Base-by-base conservation (phyloP, 2,797 vertebrate species). In the Sternotherus odoratus region DNA sequence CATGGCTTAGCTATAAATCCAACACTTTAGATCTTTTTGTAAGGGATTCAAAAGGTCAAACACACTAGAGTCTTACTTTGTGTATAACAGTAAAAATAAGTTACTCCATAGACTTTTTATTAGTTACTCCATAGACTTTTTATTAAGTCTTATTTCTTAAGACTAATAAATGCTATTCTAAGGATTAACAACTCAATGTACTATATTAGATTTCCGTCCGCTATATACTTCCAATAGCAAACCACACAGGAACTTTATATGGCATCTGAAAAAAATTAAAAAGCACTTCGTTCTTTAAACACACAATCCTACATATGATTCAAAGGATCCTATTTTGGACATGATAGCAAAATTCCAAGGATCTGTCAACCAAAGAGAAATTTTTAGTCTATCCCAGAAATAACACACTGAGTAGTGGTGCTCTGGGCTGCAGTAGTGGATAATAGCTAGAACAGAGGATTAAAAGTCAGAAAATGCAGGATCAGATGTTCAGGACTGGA, bases 381-480 rank as follows among this genome's bases (percentile, higher is more conserved):
- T 15, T 82, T 48, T 33, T 66, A 86, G 36, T 5, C 43, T 87
- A 9, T 23, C 50, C 50, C 81, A 81, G 57, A 86, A 83, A 36
- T 30, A 1, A 28, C 50, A 23, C 24, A 75, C 43, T 39, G 89
- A 50, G 46, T 79, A 63, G 12, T 4, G n/a, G 30, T 54, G 39
- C 21, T 91, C 91, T 57, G 66, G 21, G 17, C 2, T 75, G 79
- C 51, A 86, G 16, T 9, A 84, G 91, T 90, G 82, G 63, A 36
- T 3, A 19, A 24, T 69, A 15, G 11, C 30, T 3, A 79, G 24
- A 79, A 79, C 80, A 0, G 46, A 2, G 5, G 90, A 82, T 50
- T 87, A 80, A 53, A 88, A 90, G 92, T 56, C 13, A 82, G 56
- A 86, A 88, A 66, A 83, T 77, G 75, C 9, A 82, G 60, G 13